Base-by-base conservation (phyloP, 2,888 invertebrate genomes). In the Pecten maximus region DNA sequence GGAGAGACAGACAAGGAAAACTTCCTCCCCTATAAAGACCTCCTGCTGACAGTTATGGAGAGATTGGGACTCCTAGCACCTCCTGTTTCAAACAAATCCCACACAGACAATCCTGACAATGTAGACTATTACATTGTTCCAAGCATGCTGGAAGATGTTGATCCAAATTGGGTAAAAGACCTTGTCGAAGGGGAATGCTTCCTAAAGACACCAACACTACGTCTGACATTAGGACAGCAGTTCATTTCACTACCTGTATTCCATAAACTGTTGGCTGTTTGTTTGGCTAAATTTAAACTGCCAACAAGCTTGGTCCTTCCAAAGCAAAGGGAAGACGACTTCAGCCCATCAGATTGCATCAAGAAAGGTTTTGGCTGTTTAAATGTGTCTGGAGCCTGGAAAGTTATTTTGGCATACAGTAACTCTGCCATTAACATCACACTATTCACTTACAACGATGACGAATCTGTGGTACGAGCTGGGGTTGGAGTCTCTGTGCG, bases 341-440 rank as follows among this genome's bases (percentile, higher is more conserved):
- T 54, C 74, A 28, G 3, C 12, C 2, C 28, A 35, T 1, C 28
- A 28, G 28, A 74, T 23, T 74, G 35, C 28, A 28, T 74, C 74
- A 74, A 35, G 74, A 74, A 74, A 74, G 74, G 74, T 35, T 74
- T 74, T 23, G 74, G 74, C 35, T 74, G 74, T 16, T 74, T 74
- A 35, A 35, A 74, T 10, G 74, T 74, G 35, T 35, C 28, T 28
- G 74, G 28, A 10, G 74, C 74, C 15, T 74, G 74, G 74, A 74
- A 8, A 35, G 28, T 74, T 4, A 74, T 74, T 35, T 35, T 74
- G 35, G 8, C 1, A 0, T 35, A 74, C 28, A 28, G 23, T 23
- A 74, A 74, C 74, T 74, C 74, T 6, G 74, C 35, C 12, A 74
- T 74, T 23, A 74, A 74, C 23, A 23, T 74, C 0, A 35, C 28